Base-by-base conservation (phyloP, 2,113 vertebrate species). In the Varanus komodoensis region DNA sequence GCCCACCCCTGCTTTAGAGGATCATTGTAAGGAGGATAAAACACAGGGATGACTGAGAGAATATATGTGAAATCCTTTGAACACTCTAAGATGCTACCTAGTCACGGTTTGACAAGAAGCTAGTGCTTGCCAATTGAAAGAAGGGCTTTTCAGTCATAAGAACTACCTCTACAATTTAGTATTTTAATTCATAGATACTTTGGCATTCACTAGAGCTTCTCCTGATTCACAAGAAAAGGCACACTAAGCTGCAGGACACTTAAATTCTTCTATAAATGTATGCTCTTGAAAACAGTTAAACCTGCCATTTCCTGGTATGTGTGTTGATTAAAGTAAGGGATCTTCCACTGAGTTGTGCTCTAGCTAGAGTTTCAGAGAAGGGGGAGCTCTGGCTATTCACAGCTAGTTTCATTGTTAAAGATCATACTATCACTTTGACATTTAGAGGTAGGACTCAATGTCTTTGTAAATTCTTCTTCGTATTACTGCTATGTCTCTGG, bases 351-450 rank as follows among this genome's bases (percentile, higher is more conserved):
- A 79, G 91, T 95, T 92, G 84, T 96, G 89, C 87, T 90, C 92
- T 67, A 82, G 96, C 89, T 98, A 95, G 91, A 93, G 92, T 97
- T 97, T 97, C 97, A 97, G 90, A 32, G 82, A 78, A 77, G 57
- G 89, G 50, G 23, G 89, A 95, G 94, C 86, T 96, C 86, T 95
- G 34, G 92, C 96, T 96, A 94, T 97, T 94, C 96, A 96, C 95
- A 97, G 93, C 94, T 96, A 97, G 94, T 94, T 97, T 95, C 96
- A 93, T 96, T 97, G 96, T 97, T 97, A 95, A 97, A 96, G 96
- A 97, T 97, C 96, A 96, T 96, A 95, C 96, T 96, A 96, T 97
- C 96, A 95, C 97, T 97, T 97, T 97, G 97, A 97, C 96, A 97
- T 97, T 97, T 96, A 94, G 93, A 93, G 89, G 87, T 95, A 94